Evolutionary conservation across 1,140 invertebrate genomes (phyloP), one percentile per base, ranked within the genome.

Genomic region (Pseudoatta argentina): DNA sequence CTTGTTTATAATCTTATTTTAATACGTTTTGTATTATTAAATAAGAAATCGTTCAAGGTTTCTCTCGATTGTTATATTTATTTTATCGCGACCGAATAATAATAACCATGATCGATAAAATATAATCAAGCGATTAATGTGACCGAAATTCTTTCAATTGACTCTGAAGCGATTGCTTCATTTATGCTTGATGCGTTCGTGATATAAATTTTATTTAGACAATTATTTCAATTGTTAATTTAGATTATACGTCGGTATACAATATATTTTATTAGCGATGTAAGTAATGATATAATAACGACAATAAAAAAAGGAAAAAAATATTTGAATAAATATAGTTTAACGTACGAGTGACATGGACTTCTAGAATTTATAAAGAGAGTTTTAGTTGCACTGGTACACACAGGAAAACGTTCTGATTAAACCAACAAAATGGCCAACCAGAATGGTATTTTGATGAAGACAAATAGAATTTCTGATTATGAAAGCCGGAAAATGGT

Each of bases 121-220:
- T 61, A 51, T 51, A 83, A 83, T 7, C 69, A 63, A 55, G 79
- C 69, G 79, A 30, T 75, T 83, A 83, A 83, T 51, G 69, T 51
- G 79, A 61, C 79, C 79, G 79, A 75, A 69, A 83, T 83, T 75
- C 55, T n/a, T 75, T 21, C 53, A 55, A 83, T 34, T 51, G 39
- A 48, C 55, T 48, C 24, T n/a, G 16, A 21, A 12, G 53, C 30
- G 59, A 44, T 12, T 61, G 48, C 66, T 57, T 73, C 67, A 73
- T 82, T 82, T 59, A 81, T 81, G 61, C 34, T 48, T 24, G 24
- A 72, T n/a, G n/a, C 48, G 14, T 79, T 67, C 16, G 16, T 48
- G 63, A 67, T n/a, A 71, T 16, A 44, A 24, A 57, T 18, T 71
- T 71, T 81, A 57, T 67, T 34, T 44, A 77, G 39, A 0, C 0